Conservation (phyloP, 2,113 vertebrate species). For the Baryphthengus martii region DNA sequence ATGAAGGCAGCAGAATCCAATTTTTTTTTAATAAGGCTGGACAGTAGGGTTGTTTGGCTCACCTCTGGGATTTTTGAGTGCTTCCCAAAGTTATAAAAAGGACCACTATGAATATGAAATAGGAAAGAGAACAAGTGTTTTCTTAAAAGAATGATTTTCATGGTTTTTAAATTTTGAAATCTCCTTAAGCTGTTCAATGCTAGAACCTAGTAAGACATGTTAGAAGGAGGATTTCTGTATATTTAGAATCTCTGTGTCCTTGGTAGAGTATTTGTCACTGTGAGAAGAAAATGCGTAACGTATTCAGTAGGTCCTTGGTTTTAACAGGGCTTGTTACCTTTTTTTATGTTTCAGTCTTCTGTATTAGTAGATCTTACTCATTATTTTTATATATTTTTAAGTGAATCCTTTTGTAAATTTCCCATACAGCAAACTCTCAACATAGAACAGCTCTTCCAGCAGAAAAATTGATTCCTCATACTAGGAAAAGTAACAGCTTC, state of each 20-base stretch:
- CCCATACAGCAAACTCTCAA: not conserved
- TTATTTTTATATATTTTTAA: not conserved
- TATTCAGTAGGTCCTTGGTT: not conserved
- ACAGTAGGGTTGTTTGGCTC: not conserved
- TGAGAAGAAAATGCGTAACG: not conserved
- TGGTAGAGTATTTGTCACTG: not conserved
- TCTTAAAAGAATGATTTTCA: not conserved
- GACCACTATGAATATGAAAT: not conserved
- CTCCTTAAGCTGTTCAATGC: not conserved
- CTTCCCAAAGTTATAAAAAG: not conserved
- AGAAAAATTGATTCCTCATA: not conserved
- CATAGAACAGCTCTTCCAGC: not conserved
- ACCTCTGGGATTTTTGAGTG: not conserved
- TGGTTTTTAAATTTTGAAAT: not conserved
- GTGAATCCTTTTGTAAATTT: not conserved
- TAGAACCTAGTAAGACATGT: not conserved
- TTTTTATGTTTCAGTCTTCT: not conserved
- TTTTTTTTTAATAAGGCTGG: not conserved
- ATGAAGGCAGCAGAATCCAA: not conserved
- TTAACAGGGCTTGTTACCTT: not conserved
- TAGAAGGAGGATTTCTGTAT: not conserved
- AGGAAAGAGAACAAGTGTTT: not conserved
- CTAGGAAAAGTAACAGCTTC: not conserved
- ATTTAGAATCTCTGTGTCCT: not conserved
- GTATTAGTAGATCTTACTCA: not conserved